phyloP scores from a whole-genome alignment of 2,888 invertebrate species.

The Anaspis maculata region DNA sequence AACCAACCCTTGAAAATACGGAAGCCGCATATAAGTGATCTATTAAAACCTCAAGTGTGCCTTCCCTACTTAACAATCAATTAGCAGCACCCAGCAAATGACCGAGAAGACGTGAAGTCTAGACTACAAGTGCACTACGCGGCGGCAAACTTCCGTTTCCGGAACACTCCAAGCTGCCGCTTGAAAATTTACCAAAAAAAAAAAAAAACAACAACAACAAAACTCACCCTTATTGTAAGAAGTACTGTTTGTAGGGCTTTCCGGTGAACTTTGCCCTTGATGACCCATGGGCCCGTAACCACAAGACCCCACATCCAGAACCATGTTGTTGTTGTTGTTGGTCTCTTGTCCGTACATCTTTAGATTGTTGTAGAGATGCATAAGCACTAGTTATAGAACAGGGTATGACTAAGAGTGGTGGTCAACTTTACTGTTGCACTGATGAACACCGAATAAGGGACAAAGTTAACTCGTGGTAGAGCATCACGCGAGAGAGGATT shows the following conservation, averaged over 20 bases:
- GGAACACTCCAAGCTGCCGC: no score
- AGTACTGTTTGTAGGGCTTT: no score
- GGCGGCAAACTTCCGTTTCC: conserved; percentile 29
- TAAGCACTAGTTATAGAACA: no score
- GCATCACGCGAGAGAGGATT: no score
- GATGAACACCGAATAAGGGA: no score
- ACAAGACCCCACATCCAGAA: conserved; percentile 52
- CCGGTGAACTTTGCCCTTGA: conserved; percentile 28
- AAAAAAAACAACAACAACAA: no score
- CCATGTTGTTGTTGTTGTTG: conserved; percentile 31
- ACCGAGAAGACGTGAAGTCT: conserved; percentile 17
- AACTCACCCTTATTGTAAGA: no score
- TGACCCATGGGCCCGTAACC: conserved; percentile 42
- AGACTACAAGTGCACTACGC: conserved; percentile 14
- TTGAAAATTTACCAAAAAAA: no score
- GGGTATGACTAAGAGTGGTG: no score
- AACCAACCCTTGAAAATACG: no score
- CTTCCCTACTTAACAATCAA: conserved; percentile 9
- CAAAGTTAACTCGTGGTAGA: no score
- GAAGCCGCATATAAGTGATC: no score
- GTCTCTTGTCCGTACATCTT: conserved; percentile 20
- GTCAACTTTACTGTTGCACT: conserved; percentile 5
- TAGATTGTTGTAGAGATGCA: conserved; percentile 21
- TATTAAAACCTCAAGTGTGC: conserved; percentile 4
- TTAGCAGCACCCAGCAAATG: conserved; percentile 7